These are phyloP conservation scores for Papilio elwesi DNA, from an alignment of 2,888 invertebrate genomes.

Conservation along the genomic window DNA sequence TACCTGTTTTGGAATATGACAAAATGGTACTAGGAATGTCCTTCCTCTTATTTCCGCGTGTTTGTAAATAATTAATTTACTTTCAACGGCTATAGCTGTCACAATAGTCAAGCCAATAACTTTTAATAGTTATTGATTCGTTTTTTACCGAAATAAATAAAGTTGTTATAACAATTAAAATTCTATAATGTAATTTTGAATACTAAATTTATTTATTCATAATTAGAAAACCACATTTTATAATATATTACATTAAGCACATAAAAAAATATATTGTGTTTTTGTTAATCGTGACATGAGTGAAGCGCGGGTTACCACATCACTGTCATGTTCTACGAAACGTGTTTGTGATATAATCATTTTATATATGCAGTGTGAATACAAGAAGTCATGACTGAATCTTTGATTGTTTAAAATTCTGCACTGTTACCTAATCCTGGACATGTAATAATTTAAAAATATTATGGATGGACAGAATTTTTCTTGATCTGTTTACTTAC, in stretches of 20 bases:
- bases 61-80: conserved; percentile 8
- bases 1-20: conserved; percentile 13
- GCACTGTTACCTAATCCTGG: conserved; percentile 6
- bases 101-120: neutral
- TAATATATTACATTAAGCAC: too few species aligned
- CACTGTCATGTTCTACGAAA: neutral
- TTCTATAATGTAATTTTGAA: too few species aligned
- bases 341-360: conserved; percentile 5
- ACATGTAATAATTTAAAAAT: conserved; percentile 2
- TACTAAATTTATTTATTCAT: too few species aligned
- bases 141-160: too few species aligned
- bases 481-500: neutral
- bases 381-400: neutral
- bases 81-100: neutral
- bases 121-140: neutral
- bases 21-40: conserved; percentile 14
- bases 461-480: conserved; percentile 3
- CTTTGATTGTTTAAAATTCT: conserved; percentile 3
- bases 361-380: neutral
- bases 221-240: too few species aligned
- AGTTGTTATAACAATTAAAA: too few species aligned
- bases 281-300: neutral
- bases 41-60: conserved; percentile 24
- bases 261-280: neutral
- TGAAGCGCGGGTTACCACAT: neutral